These are phyloP conservation scores for Sarcophaga carnaria DNA, from an alignment of 2,888 invertebrate genomes.

Conservation along the genomic window DNA sequence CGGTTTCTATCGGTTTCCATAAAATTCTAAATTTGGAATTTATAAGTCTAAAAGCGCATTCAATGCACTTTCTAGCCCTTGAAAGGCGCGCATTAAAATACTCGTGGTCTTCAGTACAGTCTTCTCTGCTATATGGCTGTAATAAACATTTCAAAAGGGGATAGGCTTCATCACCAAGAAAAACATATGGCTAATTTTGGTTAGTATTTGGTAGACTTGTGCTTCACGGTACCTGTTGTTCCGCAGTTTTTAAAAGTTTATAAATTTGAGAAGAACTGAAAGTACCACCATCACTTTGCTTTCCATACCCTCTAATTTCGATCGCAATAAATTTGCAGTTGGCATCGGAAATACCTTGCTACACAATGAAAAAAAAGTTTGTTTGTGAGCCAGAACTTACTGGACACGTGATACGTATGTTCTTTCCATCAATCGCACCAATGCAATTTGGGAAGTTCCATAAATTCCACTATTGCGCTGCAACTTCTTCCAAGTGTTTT, in stretches of 20 bases:
- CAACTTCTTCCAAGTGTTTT: constrained; percentile 39
- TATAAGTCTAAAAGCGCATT: constrained; percentile 59
- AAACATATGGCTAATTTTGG: constrained; percentile 47
- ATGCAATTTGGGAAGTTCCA: constrained; percentile 68
- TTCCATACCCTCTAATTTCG: constrained; percentile 59
- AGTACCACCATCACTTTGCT: constrained; percentile 43
- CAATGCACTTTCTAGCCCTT: constrained; percentile 54
- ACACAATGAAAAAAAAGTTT: constrained; percentile 57
- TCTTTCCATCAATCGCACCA: too few relatives aligned
- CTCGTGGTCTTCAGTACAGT: constrained; percentile 47
- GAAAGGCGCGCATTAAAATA: constrained; percentile 57
- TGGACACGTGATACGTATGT: constrained; percentile 71
- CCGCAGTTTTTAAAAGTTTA: constrained; percentile 4
- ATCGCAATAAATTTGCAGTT: constrained; percentile 57
- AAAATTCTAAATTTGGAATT: constrained; percentile 34
- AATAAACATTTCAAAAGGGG: constrained; percentile 47
- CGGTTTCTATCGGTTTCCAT: constrained; percentile 17
- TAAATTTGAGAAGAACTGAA: constrained; percentile 18
- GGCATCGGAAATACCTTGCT: constrained; percentile 59
- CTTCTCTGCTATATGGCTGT: constrained; percentile 49
- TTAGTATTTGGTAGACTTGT: constrained; percentile 22
- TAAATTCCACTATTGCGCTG: constrained; percentile 50
- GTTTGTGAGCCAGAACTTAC: constrained; percentile 74
- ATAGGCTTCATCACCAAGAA: constrained; percentile 56
- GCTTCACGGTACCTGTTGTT: constrained; percentile 2